A percentile compares a stretch with the other conserved stretches of the same genome.
These are phyloP conservation scores for Tokudaia tokunoshimensis DNA, from an alignment of 2,797 vertebrate genomes.

Conservation along the genomic window DNA sequence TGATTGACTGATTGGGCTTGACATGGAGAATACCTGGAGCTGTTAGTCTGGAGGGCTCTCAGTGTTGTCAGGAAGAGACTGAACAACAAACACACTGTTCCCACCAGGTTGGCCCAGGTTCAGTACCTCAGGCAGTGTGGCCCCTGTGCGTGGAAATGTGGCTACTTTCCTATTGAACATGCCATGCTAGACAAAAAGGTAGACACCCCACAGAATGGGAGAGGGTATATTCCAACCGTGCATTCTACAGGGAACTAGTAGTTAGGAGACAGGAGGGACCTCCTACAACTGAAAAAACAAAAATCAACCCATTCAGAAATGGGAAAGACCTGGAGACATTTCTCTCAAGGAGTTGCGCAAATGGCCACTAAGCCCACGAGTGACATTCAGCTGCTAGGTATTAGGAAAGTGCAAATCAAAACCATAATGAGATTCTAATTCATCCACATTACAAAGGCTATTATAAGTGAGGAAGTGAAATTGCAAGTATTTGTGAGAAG, in stretches of 20 bases:
- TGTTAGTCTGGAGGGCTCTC: not conserved
- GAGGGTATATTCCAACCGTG: not conserved
- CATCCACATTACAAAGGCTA: not conserved
- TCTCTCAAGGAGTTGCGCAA: not conserved
- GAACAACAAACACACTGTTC: fast-evolving
- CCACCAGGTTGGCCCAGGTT: not conserved
- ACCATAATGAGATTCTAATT: not conserved
- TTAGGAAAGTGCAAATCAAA: not conserved
- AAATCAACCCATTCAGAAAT: not conserved
- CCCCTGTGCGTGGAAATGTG: not conserved
- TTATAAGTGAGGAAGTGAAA: too few species aligned
- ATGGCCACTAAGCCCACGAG: not conserved
- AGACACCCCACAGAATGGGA: not conserved
- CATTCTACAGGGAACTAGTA: not conserved
- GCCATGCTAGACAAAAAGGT: not conserved
- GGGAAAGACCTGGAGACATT: not conserved
- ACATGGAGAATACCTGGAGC: not conserved
- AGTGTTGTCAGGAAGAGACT: not conserved
- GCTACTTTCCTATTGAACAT: not conserved
- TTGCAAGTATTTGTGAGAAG: not conserved
- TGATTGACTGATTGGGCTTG: not conserved
- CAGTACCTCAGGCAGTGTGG: not conserved
- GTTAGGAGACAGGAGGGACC: too few species aligned
- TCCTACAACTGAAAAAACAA: not conserved
- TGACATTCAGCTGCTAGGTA: not conserved